Base-by-base conservation (phyloP, 2,797 vertebrate genomes). In the Poeciliopsis infans region DNA sequence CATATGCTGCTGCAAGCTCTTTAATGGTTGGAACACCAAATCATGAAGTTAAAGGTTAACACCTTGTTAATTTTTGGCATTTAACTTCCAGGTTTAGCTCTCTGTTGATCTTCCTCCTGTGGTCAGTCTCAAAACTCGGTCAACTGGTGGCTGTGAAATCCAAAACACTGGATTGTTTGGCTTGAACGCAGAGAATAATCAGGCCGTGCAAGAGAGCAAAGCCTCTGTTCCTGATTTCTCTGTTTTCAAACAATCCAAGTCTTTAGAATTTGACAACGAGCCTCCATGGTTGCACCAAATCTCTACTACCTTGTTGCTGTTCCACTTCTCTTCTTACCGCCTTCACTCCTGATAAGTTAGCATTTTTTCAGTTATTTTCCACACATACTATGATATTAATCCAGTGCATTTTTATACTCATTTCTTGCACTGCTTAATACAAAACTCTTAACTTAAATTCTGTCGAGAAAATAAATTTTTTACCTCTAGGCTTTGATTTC, bases 301-400 rank as follows among this genome's bases (percentile, higher is more conserved):
- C 72, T 81, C 81, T 83, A 91, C 92, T 96, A 96, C 96, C 96
- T 97, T 88, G 87, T 71, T 70, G 81, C 83, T 72, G 87, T 75
- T 92, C 94, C 95, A 86, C 93, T 94, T 92, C 85, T 96, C 94
- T 95, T 96, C 93, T 90, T 94, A 78, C 79, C 49, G n/a, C 78
- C 88, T 79, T 95, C 91, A 86, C 88, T 95, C 95, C 96, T 96
- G 87, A 91, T 78, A 93, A 90, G 93, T 94, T 86, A 91, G 91
- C 88, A 95, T 68, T 92, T 91, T 89, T 59, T 87, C 74, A 92
- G 88, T 92, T 91, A 95, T 76, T 92, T 69, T 43, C 79, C 69
- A 85, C 71, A 83, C 41, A 87, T 51, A 84, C 68, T 25, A 83
- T 72, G 7, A 28, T 20, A 20, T 80, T 47, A 66, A 75, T 74